phyloP scores from a whole-genome alignment of 2,888 invertebrate genomes.

The Drosophila flavopinicola region DNA sequence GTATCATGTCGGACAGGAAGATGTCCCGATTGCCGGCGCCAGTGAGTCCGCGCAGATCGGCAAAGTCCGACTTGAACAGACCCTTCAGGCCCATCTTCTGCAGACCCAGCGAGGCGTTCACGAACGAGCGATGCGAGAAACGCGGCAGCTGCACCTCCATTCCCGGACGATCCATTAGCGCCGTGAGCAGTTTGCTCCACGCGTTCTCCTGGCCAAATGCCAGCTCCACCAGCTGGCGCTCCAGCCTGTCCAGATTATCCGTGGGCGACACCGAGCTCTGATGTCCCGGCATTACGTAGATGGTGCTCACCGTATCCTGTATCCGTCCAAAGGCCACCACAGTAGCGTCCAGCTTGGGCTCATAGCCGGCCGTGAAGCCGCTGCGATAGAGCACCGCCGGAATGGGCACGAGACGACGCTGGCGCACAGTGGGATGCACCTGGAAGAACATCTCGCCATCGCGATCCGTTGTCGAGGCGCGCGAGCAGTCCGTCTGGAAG shows the following conservation, averaged over 20 bases:
- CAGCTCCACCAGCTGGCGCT: conserved; percentile 88
- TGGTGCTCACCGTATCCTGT: conserved; percentile 90
- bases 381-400: conserved; percentile 92
- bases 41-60: conserved; percentile 93
- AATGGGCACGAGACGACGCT: conserved; percentile 91
- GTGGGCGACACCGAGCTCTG: conserved; percentile 92
- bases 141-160: conserved; percentile 93
- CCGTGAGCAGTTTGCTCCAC: conserved; percentile 90
- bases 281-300: conserved; percentile 94
- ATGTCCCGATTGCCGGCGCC: conserved; percentile 91
- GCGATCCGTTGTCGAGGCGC: conserved; percentile 90
- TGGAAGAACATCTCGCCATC: conserved; percentile 95
- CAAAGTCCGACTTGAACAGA: conserved; percentile 90
- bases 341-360: conserved; percentile 93
- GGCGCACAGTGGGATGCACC: conserved; percentile 91
- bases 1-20: conserved; percentile 92
- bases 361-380: conserved; percentile 93
- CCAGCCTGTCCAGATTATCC: conserved; percentile 90
- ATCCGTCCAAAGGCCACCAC: conserved; percentile 90
- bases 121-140: conserved; percentile 92
- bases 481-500: conserved; percentile 92
- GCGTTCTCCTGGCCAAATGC: conserved; percentile 87
- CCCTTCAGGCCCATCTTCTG: conserved; percentile 93
- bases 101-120: conserved; percentile 91
- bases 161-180: conserved; percentile 90